Evolutionary conservation across 1,140 invertebrate species (phyloP), one percentile per base, ranked within the genome.

Genomic region (Stegodyphus mimosarum): DNA sequence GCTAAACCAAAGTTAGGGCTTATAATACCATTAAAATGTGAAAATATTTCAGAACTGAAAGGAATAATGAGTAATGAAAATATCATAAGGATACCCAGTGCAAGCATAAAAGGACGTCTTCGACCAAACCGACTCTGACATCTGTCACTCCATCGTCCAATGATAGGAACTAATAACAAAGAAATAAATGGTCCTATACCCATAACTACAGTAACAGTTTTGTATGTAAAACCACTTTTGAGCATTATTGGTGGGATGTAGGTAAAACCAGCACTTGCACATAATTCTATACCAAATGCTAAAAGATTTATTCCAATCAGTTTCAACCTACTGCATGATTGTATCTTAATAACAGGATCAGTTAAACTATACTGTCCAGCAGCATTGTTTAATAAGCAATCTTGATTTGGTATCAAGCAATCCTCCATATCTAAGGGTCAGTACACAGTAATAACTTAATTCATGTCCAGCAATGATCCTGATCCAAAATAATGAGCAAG

Each of bases 191-290:
- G 88, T 69, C 88, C 88, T 52, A 88, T 83, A 11, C 88, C 88
- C 63, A 89, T 75, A 15, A 88, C 48, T 15, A 89, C 33, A 11
- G 86, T 90, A 90, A 92, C 92, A 66, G 90, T 87, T 79, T 90
- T 89, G 80, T 92, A 91, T 13, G 89, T 88, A 87, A 91, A 91
- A 6, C 92, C 92, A 50, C 89, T 89, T 86, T 92, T 92, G 7
- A 92, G 89, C 50, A 92, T 86, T 88, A 92, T 89, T 33, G 92
- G 92, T 17, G 92, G 91, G 78, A 92, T 90, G 88, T 91, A 92
- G 5, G 90, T 90, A 88, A 92, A 92, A 17, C 91, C 92, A 63
- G 91, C 91, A 87, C 90, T 91, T 48, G 90, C 90, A 85, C 90
- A 90, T 52, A 92, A 89, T 88, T 92, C 92, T 18, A 92, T 88